A percentile compares a stretch with the other conserved stretches of the same genome.
phyloP scores from a whole-genome alignment of 1,140 invertebrate genomes.

The Conopomorpha cramerella region DNA sequence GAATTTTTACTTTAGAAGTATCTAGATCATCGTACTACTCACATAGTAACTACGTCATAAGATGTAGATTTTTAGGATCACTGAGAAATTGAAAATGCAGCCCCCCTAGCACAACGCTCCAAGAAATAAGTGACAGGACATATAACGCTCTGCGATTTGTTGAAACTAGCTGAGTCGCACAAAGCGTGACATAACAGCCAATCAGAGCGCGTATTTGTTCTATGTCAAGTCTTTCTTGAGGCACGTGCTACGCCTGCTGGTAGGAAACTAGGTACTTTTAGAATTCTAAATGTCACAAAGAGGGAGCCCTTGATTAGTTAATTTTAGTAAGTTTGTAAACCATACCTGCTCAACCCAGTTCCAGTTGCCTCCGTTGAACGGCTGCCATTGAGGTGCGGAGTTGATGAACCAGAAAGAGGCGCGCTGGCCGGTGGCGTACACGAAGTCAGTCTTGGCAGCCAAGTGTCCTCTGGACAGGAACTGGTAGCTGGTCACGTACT shows the following conservation, averaged over 20 bases:
- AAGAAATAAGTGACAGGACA: too few relatives aligned
- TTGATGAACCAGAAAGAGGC: conserved; percentile 72
- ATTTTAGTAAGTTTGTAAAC: background rate
- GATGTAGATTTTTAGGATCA: background rate
- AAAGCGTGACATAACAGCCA: too few relatives aligned
- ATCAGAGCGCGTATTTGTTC: too few relatives aligned
- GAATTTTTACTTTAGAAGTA: background rate
- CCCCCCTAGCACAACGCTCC: too few relatives aligned
- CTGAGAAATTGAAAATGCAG: too few relatives aligned
- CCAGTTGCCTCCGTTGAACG: conserved; percentile 71
- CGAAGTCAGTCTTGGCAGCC: conserved; percentile 69
- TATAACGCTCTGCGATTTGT: too few relatives aligned
- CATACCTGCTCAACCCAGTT: conserved; percentile 45
- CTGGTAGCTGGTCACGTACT: conserved; percentile 29
- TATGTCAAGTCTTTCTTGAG: too few relatives aligned
- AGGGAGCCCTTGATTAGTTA: too few relatives aligned
- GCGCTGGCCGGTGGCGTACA: conserved; percentile 66
- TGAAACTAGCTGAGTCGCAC: too few relatives aligned
- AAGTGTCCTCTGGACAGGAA: conserved; percentile 68
- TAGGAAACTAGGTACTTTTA: too few relatives aligned
- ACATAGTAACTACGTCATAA: background rate
- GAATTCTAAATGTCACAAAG: too few relatives aligned
- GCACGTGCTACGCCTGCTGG: too few relatives aligned
- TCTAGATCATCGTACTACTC: background rate
- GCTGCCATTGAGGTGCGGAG: conserved; percentile 68